Conservation (phyloP, 2,797 vertebrate species). For the Ctenochaetus hawaiiensis region DNA sequence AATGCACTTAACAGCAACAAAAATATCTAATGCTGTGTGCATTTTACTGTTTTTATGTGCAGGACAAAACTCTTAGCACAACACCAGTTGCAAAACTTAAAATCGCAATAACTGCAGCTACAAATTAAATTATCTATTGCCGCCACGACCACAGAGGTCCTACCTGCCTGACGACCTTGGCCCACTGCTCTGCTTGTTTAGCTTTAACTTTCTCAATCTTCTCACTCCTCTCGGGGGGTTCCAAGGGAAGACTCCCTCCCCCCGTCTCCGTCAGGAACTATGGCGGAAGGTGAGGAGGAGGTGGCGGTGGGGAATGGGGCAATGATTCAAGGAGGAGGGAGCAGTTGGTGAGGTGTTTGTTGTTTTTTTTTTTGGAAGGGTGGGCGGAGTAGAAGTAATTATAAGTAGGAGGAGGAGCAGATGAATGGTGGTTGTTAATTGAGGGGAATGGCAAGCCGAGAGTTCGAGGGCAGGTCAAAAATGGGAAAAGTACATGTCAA, state of each 20-base stretch:
- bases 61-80: conserved; percentile 30
- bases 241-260: conserved; percentile 86
- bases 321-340: conserved; percentile 63
- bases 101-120: conserved; percentile 27
- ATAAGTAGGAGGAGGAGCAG: conserved; percentile 53
- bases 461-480: conserved; percentile 66
- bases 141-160: conserved; percentile 76
- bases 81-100: conserved; percentile 17
- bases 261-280: conserved; percentile 94
- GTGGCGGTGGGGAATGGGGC: conserved; percentile 58
- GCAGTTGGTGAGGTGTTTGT: conserved; percentile 36
- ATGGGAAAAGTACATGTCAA: conserved; percentile 71
- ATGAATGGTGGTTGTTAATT: conserved; percentile 73
- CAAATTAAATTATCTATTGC: conserved; percentile 39
- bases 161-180: conserved; percentile 98
- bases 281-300: conserved; percentile 78
- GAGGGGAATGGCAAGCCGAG: conserved; percentile 68
- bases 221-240: conserved; percentile 88
- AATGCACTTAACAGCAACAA: conserved; percentile 26
- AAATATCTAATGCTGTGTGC: conserved; percentile 12
- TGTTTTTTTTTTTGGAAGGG: conserved; percentile 29
- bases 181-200: conserved; percentile 96
- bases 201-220: conserved; percentile 90
- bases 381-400: conserved; percentile 60
- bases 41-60: neutral